phyloP scores from a whole-genome alignment of 2,797 vertebrate genomes.

The Malurus leucopterus region DNA sequence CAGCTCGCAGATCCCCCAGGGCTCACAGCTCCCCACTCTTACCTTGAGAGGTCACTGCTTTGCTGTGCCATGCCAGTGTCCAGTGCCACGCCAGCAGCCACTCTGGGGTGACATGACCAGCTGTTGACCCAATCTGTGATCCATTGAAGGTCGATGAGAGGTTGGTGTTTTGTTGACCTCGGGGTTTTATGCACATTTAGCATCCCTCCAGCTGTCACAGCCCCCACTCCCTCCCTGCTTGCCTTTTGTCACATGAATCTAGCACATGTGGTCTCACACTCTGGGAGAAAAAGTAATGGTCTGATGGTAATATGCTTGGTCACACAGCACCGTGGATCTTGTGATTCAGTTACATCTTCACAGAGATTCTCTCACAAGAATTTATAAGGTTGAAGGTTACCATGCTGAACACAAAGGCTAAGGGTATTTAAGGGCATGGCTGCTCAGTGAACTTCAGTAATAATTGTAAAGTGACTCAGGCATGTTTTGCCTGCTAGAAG shows the following conservation, averaged over 20 bases:
- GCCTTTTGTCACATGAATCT: not conserved
- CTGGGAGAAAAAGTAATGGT: not conserved
- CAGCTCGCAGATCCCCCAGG: accelerated
- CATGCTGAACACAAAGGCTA: not conserved
- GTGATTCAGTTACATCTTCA: not conserved
- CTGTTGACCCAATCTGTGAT: not conserved
- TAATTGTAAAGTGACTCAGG: not conserved
- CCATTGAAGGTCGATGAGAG: not conserved
- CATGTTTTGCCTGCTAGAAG: not conserved
- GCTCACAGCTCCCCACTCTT: not conserved
- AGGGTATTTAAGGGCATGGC: not conserved
- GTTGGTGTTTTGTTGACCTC: not conserved
- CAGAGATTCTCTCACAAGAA: not conserved
- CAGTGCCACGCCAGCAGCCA: not conserved
- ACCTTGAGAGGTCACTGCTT: not conserved
- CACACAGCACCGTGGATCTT: not conserved
- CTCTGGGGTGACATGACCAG: not conserved
- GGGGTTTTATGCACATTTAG: not conserved
- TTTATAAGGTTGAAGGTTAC: not conserved
- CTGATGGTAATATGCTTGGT: not conserved
- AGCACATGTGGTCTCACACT: not conserved
- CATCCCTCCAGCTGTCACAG: not conserved
- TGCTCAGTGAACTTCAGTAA: not conserved
- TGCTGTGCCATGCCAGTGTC: not conserved
- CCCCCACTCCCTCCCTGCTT: not conserved